phyloP scores from a whole-genome alignment of 2,113 vertebrate genomes.

The Phrynocephalus versicolor region DNA sequence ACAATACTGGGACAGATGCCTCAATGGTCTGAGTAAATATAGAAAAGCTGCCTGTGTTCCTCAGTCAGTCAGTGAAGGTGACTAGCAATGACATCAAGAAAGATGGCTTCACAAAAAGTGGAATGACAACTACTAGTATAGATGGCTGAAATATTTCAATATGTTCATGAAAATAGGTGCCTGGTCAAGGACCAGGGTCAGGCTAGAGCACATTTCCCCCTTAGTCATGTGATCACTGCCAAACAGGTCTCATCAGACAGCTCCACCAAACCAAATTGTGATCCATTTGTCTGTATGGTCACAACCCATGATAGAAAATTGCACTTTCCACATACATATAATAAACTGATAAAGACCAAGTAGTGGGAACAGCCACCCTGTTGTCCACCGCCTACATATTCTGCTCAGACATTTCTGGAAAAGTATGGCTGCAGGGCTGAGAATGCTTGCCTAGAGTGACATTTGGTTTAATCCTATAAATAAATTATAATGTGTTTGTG shows the following conservation, averaged over 20 bases:
- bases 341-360: background rate
- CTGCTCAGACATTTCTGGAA: background rate
- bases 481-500: background rate
- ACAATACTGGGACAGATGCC: no score
- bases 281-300: no score
- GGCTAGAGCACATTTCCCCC: no score
- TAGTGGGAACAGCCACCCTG: background rate
- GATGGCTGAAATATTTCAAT: background rate
- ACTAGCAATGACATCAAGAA: background rate
- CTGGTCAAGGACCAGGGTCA: no score
- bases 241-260: no score
- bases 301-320: background rate
- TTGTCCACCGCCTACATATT: background rate
- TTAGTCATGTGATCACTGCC: no score
- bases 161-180: no score
- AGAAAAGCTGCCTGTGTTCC: no score
- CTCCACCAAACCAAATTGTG: no score
- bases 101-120: background rate
- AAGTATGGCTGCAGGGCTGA: background rate
- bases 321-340: background rate
- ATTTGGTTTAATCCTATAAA: background rate
- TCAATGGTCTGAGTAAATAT: no score
- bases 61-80: background rate
- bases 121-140: no score
- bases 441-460: background rate